Evolutionary conservation across 2,113 vertebrate species (phyloP), one percentile per base, ranked within the genome.

Genomic region (human): DNA sequence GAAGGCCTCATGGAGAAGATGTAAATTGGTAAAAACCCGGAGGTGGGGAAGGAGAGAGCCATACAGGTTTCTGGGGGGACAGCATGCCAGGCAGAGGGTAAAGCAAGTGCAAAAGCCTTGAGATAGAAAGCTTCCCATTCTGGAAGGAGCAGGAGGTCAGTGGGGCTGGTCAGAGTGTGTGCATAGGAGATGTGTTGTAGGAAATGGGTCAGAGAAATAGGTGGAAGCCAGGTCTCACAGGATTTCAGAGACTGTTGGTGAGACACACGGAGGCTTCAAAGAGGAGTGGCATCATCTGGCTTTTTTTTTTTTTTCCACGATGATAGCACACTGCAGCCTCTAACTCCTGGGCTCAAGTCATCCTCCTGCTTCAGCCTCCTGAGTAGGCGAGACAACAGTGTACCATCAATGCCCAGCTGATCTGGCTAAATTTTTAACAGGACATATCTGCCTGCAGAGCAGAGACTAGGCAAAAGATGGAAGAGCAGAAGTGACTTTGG

Each of bases 71-170:
- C 68, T 2, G 1, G n/a, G n/a, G 2, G 18, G 17, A 38, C 8
- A 38, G 68, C 4, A 20, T 5, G 4, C 18, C 68, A 38, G 35
- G n/a, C 18, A 38, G 68, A n/a, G n/a, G 68, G n/a, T 22, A 72
- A 35, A 72, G 68, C 68, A 72, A 72, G 18, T 35, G 32, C 6
- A 68, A 68, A 68, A 30, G 32, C 64, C 32, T 35, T 68, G 86
- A 43, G 38, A 6, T 4, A 2, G 20, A 40, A 22, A 30, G 0
- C 0, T n/a, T 76, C 20, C 40, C 45, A 3, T 38, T 72, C 66
- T 13, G 66, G 48, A 55, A 72, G 48, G 9, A 52, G 66, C 66
- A 55, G 48, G 23, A 55, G n/a, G 23, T 72, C 16, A 30, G 16
- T 40, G n/a, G 35, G n/a, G 66, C 25, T 20, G n/a, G 45, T 30